These are phyloP conservation scores for Andricus quercusramuli DNA, from an alignment of 2,888 invertebrate genomes.

Conservation along the genomic window DNA sequence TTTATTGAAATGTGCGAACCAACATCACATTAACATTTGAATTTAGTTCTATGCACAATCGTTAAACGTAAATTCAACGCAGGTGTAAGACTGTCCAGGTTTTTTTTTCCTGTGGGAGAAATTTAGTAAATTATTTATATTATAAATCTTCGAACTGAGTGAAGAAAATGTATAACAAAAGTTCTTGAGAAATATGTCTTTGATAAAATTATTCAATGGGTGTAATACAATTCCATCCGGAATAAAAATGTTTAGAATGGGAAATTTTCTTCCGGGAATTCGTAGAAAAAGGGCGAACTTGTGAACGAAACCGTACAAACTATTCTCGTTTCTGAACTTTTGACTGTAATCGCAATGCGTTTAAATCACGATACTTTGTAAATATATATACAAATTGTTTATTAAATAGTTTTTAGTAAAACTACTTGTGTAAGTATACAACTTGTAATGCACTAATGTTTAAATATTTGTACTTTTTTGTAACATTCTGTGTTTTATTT, in stretches of 20 bases:
- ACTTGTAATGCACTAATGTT: conserved; percentile 69
- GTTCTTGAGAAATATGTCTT: not conserved
- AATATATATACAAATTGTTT: conserved; percentile 45
- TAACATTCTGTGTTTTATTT: conserved; percentile 60
- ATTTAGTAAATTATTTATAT: conserved; percentile 29
- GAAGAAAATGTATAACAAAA: not conserved
- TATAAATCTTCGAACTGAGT: not conserved
- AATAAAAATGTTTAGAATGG: not conserved
- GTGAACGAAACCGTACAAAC: not conserved
- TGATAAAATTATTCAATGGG: not conserved
- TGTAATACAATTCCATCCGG: not conserved
- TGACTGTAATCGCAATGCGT: conserved; percentile 1
- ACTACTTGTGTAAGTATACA: conserved; percentile 63
- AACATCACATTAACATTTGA: conserved; percentile 2
- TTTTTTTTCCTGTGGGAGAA: not conserved
- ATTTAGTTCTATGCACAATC: not conserved
- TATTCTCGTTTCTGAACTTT: conserved; percentile 5
- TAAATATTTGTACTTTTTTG: conserved; percentile 72
- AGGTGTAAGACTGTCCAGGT: not conserved
- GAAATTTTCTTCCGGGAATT: not conserved
- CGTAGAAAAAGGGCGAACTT: not conserved
- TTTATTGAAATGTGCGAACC: not conserved
- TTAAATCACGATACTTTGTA: conserved; percentile 47
- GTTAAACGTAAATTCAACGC: not conserved
- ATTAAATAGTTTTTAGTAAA: conserved; percentile 44